Base-by-base conservation (phyloP, 2,888 invertebrate genomes). In the Tinea trinotella region DNA sequence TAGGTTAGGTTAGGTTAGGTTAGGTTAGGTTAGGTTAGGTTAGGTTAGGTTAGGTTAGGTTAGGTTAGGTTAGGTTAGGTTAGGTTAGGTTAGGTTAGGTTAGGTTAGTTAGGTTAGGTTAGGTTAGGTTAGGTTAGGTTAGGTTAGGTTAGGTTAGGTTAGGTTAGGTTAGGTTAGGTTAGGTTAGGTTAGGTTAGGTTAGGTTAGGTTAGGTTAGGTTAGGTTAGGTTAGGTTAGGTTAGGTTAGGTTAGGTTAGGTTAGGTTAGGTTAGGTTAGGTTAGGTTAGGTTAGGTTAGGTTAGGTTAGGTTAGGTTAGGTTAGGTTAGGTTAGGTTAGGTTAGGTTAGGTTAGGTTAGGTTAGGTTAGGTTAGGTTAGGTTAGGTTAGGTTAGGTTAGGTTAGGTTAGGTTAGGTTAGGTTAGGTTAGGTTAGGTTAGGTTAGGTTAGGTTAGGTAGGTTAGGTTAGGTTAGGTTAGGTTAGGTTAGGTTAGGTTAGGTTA, bases 121-220 rank as follows among this genome's bases (percentile, higher is more conserved):
- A 59, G 59, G 59, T 59, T 59, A 60, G 61, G 61, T 61, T 60
- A 57, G 59, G 58, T 58, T 58, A 57, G 58, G 62, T 59, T 61
- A 59, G 59, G 61, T 59, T 60, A 58, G 59, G 62, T 59, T 62
- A 59, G 60, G 60, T 60, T 60, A 59, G 62, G 61, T 59, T 62
- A 59, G 60, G 61, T 59, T 61, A 59, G 59, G 60, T 60, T 63
- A 59, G 60, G 62, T 60, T 63, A 59, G 54, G 46, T 54, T 54
- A 54, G 49, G 50, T 54, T 56, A 56, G 56, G 56, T 56, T 56
- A 56, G 61, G 54, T 56, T 54, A 53, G 54, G 56, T 56, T 56
- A 56, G 56, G 56, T 56, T 56, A 54, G 56, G 54, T 56, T 54
- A 54, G 54, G 56, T 56, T 56, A 54, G 40, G 54, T 54, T 54